phyloP scores from a whole-genome alignment of 1,140 invertebrate genomes.

The Tribolium castaneum region DNA sequence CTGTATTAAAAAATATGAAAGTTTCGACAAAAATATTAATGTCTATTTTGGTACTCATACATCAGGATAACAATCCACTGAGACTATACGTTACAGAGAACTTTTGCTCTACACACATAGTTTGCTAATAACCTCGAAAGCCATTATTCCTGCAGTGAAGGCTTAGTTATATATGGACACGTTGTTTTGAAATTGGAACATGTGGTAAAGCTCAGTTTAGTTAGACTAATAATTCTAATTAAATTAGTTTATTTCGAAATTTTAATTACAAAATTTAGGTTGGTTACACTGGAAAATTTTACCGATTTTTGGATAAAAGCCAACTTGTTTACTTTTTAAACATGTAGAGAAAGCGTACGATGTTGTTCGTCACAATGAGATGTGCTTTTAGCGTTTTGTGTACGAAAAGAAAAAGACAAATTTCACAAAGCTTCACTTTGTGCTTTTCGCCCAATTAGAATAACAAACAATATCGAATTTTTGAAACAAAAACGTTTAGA shows the following conservation, averaged over 20 bases:
- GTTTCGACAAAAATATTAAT: too few relatives aligned
- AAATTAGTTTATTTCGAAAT: neutral
- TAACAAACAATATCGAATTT: neutral
- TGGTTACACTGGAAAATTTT: neutral
- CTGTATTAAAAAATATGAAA: too few relatives aligned
- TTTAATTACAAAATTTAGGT: too few relatives aligned
- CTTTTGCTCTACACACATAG: neutral
- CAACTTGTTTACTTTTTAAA: neutral
- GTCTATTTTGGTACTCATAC: neutral
- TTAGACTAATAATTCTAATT: neutral
- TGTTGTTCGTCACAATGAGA: neutral
- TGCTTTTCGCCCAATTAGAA: neutral
- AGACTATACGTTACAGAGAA: neutral
- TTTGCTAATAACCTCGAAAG: neutral
- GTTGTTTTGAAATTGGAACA: neutral
- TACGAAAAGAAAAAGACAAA: neutral
- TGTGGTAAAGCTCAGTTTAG: neutral
- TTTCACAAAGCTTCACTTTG: neutral
- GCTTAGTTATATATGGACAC: neutral
- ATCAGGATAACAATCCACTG: neutral
- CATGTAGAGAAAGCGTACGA: neutral
- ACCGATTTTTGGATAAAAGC: neutral
- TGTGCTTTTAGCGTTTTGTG: neutral
- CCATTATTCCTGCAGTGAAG: neutral
- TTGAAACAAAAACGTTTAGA: neutral